Percentiles rank a stretch among this genome's conserved stretches.
These are phyloP conservation scores for Takifugu ocellatus DNA, from an alignment of 2,797 vertebrate genomes.

Conservation along the genomic window DNA sequence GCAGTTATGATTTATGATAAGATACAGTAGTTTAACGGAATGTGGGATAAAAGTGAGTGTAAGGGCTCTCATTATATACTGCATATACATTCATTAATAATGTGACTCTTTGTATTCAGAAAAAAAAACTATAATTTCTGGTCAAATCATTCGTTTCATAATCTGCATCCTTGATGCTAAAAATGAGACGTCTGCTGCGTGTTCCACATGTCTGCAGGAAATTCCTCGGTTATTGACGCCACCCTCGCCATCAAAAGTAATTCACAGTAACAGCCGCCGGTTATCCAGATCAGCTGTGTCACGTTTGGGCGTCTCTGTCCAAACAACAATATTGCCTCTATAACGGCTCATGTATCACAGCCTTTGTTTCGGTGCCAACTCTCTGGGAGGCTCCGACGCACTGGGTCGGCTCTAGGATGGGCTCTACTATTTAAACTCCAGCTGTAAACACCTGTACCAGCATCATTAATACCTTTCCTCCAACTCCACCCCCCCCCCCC, in stretches of 20 bases:
- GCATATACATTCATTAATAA: too few species aligned
- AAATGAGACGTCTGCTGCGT: too few species aligned
- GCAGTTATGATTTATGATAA: too few species aligned
- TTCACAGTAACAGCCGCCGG: conserved; percentile 30
- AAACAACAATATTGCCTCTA: conserved; percentile 48
- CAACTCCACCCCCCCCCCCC: conserved; percentile 11
- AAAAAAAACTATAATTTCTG: too few species aligned
- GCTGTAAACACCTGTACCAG: conserved; percentile 41
- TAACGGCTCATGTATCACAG: conserved; percentile 37
- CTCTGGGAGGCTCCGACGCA: conserved; percentile 30
- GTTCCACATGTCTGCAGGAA: too few species aligned
- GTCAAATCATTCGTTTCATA: too few species aligned
- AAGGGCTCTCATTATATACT: too few species aligned
- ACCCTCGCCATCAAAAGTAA: conserved; percentile 21
- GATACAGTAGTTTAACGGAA: too few species aligned
- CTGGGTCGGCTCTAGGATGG: conserved; percentile 24
- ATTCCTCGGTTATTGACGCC: neutral
- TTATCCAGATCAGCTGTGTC: conserved; percentile 29
- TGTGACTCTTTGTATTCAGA: too few species aligned
- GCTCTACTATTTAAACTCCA: conserved; percentile 30
- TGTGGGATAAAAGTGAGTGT: too few species aligned
- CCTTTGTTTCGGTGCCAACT: conserved; percentile 41
- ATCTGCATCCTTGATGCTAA: too few species aligned
- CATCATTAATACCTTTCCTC: conserved; percentile 8
- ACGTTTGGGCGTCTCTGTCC: conserved; percentile 24